Conservation (phyloP, 2,888 invertebrate genomes). For the Halictus ligatus region DNA sequence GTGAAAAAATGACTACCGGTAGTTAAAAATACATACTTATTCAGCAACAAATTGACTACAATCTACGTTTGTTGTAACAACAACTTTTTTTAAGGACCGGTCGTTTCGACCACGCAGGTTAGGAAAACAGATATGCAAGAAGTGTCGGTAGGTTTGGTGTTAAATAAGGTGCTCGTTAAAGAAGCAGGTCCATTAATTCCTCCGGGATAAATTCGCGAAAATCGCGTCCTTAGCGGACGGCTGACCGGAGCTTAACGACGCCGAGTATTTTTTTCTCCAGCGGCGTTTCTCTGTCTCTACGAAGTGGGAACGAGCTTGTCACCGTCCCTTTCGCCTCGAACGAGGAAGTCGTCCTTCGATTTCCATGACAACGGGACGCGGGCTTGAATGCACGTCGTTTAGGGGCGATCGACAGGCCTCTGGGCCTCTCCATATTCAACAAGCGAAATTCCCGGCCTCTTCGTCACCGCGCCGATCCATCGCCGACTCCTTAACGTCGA, state of each 20-base stretch:
- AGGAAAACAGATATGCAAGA: too few species aligned
- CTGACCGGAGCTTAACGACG: constrained; percentile 36
- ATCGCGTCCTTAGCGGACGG: background rate
- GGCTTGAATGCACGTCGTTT: constrained; percentile 73
- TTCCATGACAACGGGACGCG: constrained; percentile 74
- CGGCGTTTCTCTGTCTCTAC: background rate
- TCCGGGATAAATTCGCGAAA: background rate
- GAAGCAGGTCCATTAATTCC: too few species aligned
- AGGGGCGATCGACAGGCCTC: constrained; percentile 78
- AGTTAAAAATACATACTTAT: too few species aligned
- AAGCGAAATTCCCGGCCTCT: constrained; percentile 73
- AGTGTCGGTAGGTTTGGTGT: too few species aligned
- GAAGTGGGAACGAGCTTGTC: constrained; percentile 3
- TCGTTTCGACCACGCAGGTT: too few species aligned
- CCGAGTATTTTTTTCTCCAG: constrained; percentile 22
- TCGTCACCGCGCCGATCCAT: constrained; percentile 74
- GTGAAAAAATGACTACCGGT: background rate
- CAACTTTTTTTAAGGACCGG: too few species aligned
- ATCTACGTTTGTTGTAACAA: too few species aligned
- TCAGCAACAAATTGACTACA: too few species aligned
- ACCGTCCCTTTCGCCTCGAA: background rate
- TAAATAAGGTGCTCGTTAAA: background rate
- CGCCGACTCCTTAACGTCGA: constrained; percentile 77
- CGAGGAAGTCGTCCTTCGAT: constrained; percentile 70
- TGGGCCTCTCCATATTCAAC: constrained; percentile 78